Conservation (phyloP, 2,797 vertebrate species). For the Siniperca undulata region DNA sequence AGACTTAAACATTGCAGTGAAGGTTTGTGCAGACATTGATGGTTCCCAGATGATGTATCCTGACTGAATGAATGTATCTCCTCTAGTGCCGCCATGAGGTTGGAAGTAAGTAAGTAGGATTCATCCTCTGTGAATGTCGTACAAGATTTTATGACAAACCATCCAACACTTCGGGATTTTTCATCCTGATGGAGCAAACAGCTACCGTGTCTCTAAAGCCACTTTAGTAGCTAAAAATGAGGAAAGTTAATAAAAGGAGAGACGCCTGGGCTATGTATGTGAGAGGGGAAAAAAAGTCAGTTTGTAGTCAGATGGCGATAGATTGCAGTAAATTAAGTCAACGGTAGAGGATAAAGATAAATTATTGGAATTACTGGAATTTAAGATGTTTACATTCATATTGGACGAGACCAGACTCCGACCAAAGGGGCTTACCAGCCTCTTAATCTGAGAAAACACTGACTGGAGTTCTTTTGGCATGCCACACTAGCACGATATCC, state of each 20-base stretch:
- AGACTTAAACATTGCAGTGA: background rate
- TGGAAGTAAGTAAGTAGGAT: background rate
- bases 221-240: background rate
- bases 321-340: conserved; percentile 1
- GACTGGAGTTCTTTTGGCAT: conserved; percentile 15
- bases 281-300: background rate
- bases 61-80: background rate
- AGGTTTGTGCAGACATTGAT: background rate
- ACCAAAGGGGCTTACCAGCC: background rate
- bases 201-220: background rate
- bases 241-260: background rate
- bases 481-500: background rate
- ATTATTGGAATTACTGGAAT: background rate
- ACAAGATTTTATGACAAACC: background rate
- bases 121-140: background rate
- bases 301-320: background rate
- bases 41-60: background rate
- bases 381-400: conserved; percentile 22
- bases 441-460: conserved; percentile 21
- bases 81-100: background rate
- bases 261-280: background rate
- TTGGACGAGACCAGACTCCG: background rate
- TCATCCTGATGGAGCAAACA: background rate
- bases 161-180: background rate
- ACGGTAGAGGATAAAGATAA: background rate